phyloP scores from a whole-genome alignment of 64 coral and sea anemone species.

The Montipora sp. region DNA sequence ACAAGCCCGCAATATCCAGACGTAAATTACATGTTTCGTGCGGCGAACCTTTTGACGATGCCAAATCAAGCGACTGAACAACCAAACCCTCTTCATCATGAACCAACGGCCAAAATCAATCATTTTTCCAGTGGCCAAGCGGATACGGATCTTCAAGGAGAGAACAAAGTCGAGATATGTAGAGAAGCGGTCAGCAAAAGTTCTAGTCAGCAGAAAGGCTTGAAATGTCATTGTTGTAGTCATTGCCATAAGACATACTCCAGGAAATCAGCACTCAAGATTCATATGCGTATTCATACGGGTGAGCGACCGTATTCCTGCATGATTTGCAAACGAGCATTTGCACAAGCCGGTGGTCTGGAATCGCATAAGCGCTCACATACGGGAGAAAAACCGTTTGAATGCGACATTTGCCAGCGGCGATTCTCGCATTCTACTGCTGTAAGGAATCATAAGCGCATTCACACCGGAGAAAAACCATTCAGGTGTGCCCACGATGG shows the following conservation, averaged over 20 bases:
- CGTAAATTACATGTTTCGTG: conserved; percentile 4
- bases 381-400: conserved; percentile 81
- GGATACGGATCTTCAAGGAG: not conserved
- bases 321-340: conserved; percentile 51
- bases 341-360: conserved; percentile 83
- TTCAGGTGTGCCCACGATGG: conserved; percentile 50
- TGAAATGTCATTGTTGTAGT: conserved; percentile 57
- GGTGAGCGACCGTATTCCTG: conserved; percentile 85
- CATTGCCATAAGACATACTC: conserved; percentile 76
- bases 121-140: not conserved
- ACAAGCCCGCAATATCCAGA: conserved; percentile 21
- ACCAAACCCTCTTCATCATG: not conserved
- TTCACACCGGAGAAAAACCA: conserved; percentile 78
- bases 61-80: not conserved
- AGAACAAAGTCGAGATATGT: not conserved
- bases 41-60: conserved; percentile 8
- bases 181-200: not conserved
- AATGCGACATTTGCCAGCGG: conserved; percentile 66
- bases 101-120: not conserved
- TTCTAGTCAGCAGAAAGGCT: not conserved
- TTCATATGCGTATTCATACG: conserved; percentile 75
- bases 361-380: conserved; percentile 81
- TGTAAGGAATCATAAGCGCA: conserved; percentile 68
- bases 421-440: conserved; percentile 85
- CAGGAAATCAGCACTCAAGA: conserved; percentile 80